Evolutionary conservation across 2,797 vertebrate genomes (phyloP).

Genomic region (Pangasius macronema): DNA sequence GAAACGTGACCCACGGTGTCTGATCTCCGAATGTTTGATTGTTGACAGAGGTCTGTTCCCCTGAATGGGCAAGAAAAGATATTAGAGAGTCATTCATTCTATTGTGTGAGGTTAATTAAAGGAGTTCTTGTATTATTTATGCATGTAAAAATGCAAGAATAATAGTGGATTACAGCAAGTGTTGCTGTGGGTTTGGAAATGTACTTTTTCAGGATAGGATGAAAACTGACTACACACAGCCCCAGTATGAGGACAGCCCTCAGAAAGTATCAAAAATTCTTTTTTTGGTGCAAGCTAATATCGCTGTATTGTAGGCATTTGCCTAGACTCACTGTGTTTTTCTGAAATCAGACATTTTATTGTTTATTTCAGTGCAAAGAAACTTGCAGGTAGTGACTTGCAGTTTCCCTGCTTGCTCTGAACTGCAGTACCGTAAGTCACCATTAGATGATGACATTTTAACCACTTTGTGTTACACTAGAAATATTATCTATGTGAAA

Average conservation of each 20-base stretch:
- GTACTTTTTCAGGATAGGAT: not conserved
- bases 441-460: conserved; percentile 66
- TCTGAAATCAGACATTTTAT: not conserved
- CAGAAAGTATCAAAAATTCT: not conserved
- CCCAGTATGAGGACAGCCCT: not conserved
- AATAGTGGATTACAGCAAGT: not conserved
- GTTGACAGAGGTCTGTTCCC: conserved; percentile 34
- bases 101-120: conserved; percentile 13
- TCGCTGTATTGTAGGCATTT: not conserved
- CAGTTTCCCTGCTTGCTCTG: not conserved
- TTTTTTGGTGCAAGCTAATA: not conserved
- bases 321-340: not conserved
- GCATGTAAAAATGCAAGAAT: not conserved
- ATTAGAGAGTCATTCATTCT: not conserved
- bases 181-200: not conserved
- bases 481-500: not conserved
- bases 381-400: not conserved
- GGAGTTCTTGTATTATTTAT: not conserved
- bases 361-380: not conserved
- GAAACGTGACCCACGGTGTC: conserved; percentile 56
- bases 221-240: not conserved
- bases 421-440: conserved; percentile 49
- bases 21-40: conserved; percentile 41
- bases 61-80: conserved; percentile 33
- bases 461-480: not conserved